Percentiles rank a stretch among this genome's conserved stretches.
Evolutionary conservation across 2,113 vertebrate genomes (phyloP).

Genomic region (Diadophis punctatus): DNA sequence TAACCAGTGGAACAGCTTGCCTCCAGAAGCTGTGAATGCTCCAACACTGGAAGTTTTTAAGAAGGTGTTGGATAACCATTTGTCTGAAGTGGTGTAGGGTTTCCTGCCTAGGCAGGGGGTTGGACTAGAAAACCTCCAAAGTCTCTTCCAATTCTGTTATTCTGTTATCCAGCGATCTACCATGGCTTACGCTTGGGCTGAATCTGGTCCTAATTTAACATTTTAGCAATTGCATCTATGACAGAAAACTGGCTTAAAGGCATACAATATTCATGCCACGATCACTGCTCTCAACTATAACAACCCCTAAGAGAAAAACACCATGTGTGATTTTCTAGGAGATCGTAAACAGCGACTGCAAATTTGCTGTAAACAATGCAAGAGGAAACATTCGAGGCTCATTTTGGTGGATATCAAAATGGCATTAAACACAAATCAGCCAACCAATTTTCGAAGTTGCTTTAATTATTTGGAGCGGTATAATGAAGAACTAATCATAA

Average conservation of each 20-base stretch:
- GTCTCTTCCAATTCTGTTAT: no score
- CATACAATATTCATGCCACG: not conserved
- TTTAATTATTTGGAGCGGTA: not conserved
- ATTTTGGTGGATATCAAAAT: not conserved
- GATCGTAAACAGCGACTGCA: not conserved
- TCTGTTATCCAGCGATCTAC: not conserved
- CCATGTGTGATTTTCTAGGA: not conserved
- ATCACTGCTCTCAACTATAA: not conserved
- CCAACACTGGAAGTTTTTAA: no score
- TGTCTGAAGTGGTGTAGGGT: no score
- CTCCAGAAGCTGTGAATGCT: no score
- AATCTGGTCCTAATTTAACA: not conserved
- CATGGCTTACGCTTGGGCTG: not conserved
- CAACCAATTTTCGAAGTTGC: not conserved
- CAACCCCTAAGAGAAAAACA: not conserved
- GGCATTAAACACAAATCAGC: not conserved
- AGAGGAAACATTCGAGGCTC: not conserved
- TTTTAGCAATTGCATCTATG: not conserved
- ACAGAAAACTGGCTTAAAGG: not conserved
- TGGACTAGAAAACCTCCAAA: no score
- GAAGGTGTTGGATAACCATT: no score
- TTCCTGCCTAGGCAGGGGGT: no score
- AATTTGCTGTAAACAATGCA: not conserved
- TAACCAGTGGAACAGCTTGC: no score
- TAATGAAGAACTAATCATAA: not conserved